Evolutionary conservation across 2,113 vertebrate species (phyloP).

Genomic region (Columba janthina): DNA sequence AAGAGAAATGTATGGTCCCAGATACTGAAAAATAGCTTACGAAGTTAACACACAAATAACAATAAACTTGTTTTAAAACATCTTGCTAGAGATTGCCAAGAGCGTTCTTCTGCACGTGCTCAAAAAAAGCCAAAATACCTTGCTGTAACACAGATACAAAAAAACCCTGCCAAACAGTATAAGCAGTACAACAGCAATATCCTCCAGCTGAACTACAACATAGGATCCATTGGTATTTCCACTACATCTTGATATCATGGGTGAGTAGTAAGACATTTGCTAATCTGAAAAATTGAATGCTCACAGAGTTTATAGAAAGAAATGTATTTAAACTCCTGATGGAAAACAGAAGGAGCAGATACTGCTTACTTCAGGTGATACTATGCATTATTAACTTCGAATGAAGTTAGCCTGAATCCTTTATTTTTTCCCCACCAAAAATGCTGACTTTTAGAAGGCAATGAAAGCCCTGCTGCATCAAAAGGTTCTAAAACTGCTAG

Average conservation of each 20-base stretch:
- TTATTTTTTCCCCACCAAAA: accelerated
- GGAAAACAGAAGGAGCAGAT: background rate
- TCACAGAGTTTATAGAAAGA: background rate
- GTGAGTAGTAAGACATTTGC: background rate
- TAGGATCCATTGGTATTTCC: background rate
- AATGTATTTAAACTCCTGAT: background rate
- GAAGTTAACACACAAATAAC: background rate
- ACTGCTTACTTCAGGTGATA: background rate
- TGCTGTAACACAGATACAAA: background rate
- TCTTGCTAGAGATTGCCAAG: background rate
- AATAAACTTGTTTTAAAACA: background rate
- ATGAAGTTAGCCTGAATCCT: background rate
- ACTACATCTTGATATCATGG: background rate
- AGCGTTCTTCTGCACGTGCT: background rate
- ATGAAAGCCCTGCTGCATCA: background rate
- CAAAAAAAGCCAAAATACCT: background rate
- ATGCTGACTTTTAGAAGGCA: background rate
- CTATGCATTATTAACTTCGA: background rate
- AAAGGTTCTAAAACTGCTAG: background rate
- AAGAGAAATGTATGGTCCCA: background rate
- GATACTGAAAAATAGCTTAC: background rate
- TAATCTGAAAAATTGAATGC: background rate
- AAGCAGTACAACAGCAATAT: background rate
- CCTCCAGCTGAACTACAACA: background rate
- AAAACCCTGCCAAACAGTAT: background rate